Conservation (phyloP, 2,797 vertebrate species). For the Crenuchus spilurus region DNA sequence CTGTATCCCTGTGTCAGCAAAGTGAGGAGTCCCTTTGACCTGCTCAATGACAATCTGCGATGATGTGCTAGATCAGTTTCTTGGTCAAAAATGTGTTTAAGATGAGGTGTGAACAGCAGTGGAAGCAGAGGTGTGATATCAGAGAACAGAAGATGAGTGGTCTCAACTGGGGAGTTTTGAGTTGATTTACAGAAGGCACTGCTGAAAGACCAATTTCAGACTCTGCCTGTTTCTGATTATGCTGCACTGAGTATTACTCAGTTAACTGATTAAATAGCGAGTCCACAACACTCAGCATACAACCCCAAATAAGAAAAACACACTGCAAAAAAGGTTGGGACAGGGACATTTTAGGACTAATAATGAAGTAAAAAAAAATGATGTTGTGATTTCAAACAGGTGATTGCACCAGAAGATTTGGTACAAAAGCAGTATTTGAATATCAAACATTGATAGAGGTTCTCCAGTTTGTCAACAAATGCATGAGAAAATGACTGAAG, state of each 20-base stretch:
- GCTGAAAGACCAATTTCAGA: neutral
- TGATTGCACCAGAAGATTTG: too few species aligned
- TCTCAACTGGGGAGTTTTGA: neutral
- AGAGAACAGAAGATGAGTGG: neutral
- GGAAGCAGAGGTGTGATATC: neutral
- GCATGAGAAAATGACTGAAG: too few species aligned
- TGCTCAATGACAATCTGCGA: slow-evolving; percentile 40
- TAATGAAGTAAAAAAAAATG: too few species aligned
- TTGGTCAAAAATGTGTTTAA: slow-evolving; percentile 14
- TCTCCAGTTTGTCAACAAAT: too few species aligned
- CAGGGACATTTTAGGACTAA: too few species aligned
- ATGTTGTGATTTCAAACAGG: too few species aligned
- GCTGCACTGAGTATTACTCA: neutral
- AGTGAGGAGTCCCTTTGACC: slow-evolving; percentile 1
- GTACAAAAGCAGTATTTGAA: too few species aligned
- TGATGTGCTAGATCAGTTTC: slow-evolving; percentile 23
- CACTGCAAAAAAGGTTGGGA: too few species aligned
- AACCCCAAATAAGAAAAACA: too few species aligned
- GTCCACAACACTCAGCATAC: too few species aligned
- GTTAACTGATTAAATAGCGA: too few species aligned
- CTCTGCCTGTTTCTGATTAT: neutral
- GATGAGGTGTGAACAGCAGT: neutral
- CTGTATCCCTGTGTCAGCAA: slow-evolving; percentile 28
- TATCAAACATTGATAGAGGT: too few species aligned
- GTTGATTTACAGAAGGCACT: neutral